Percentiles rank a stretch among this genome's conserved stretches.
phyloP scores from a whole-genome alignment of 2,113 vertebrate genomes.

The Chaenocephalus aceratus region DNA sequence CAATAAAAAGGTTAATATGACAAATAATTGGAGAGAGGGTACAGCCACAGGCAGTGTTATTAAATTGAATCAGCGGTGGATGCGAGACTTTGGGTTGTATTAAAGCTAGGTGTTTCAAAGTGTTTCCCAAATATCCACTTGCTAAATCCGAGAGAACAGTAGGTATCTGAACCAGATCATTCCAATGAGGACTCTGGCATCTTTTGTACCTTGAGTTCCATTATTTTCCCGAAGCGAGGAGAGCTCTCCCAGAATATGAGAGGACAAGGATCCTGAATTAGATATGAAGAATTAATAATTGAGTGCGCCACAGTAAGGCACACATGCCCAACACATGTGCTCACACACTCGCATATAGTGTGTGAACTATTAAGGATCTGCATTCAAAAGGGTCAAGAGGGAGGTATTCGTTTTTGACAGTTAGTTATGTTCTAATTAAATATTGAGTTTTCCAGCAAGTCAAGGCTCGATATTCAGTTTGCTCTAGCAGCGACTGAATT shows the following conservation, averaged over 20 bases:
- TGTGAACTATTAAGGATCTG: slow-evolving; percentile 43
- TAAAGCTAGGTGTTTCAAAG: slow-evolving; percentile 49
- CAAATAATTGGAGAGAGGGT: slow-evolving; percentile 54
- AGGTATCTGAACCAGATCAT: slow-evolving; percentile 28
- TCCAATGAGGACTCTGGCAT: slow-evolving; percentile 18
- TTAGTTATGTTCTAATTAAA: slow-evolving; percentile 60
- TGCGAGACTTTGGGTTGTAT: slow-evolving; percentile 39
- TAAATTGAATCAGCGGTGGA: slow-evolving; percentile 43
- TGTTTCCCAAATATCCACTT: slow-evolving; percentile 34
- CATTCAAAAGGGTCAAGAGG: slow-evolving; percentile 51
- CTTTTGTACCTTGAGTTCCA: slow-evolving; percentile 40
- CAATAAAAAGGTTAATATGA: slow-evolving; percentile 64
- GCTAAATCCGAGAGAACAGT: slow-evolving; percentile 38
- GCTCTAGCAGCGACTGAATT: slow-evolving; percentile 11
- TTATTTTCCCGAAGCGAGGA: slow-evolving; percentile 45
- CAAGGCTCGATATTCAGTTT: slow-evolving; percentile 23
- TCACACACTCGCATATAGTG: not conserved
- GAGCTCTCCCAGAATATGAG: slow-evolving; percentile 52
- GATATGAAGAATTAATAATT: slow-evolving; percentile 73
- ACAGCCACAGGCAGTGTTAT: slow-evolving; percentile 35
- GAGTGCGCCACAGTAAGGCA: slow-evolving; percentile 46
- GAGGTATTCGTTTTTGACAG: slow-evolving; percentile 34
- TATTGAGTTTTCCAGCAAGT: slow-evolving; percentile 44
- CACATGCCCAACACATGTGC: slow-evolving; percentile 13
- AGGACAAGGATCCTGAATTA: slow-evolving; percentile 66